Evolutionary conservation across 2,797 vertebrate genomes (phyloP).

Genomic region (Euthynnus affinis): DNA sequence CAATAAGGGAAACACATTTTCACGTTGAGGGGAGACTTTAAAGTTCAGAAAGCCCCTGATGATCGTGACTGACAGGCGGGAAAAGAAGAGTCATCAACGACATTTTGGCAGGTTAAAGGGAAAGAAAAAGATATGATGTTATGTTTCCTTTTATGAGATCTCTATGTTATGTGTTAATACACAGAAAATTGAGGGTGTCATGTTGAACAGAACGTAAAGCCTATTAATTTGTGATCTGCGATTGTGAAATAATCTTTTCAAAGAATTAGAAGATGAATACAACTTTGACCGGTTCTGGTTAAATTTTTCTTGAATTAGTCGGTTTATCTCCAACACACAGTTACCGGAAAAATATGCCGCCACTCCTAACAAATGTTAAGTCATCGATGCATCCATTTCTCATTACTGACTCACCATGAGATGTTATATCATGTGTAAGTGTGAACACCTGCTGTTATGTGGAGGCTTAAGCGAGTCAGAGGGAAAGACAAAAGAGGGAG

Average conservation of each 20-base stretch:
- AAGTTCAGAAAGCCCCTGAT: background rate
- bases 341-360: slow-evolving; percentile 23
- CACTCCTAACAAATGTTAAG: slow-evolving; percentile 48
- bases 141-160: too few relatives aligned
- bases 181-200: background rate
- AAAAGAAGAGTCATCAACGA: slow-evolving; percentile 19
- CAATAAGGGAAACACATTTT: too few relatives aligned
- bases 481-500: slow-evolving; percentile 43
- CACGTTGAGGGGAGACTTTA: too few relatives aligned
- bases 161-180: background rate
- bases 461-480: slow-evolving; percentile 33
- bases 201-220: too few relatives aligned
- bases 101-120: slow-evolving; percentile 10
- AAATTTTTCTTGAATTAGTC: background rate
- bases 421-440: slow-evolving; percentile 57
- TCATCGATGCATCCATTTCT: slow-evolving; percentile 50
- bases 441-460: slow-evolving; percentile 64
- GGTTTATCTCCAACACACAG: background rate
- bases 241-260: background rate
- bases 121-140: background rate
- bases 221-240: too few relatives aligned
- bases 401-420: slow-evolving; percentile 65
- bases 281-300: background rate
- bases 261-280: background rate
- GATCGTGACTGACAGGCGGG: background rate